phyloP scores from a whole-genome alignment of 2,888 invertebrate genomes.

The Ichneumoninae sp. region DNA sequence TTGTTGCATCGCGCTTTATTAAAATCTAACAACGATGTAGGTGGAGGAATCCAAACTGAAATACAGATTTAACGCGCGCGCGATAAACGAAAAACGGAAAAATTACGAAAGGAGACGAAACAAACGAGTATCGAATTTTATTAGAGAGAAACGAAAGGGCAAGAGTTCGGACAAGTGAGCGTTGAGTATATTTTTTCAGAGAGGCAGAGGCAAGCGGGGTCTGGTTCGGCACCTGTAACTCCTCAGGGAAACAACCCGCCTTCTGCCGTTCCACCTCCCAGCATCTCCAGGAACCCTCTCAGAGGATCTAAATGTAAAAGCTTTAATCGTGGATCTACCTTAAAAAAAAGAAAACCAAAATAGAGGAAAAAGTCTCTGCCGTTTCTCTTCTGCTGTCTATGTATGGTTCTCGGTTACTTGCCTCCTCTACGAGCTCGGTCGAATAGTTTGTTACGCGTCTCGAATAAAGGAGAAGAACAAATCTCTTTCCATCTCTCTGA shows the following conservation, averaged over 20 bases:
- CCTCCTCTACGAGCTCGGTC: slow-evolving; percentile 69
- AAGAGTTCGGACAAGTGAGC: slow-evolving; percentile 73
- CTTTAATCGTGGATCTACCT: slow-evolving; percentile 81
- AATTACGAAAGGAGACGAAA: slow-evolving; percentile 31
- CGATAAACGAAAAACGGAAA: slow-evolving; percentile 2
- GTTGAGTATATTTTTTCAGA: slow-evolving; percentile 85
- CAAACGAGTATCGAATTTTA: not conserved
- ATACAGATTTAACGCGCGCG: slow-evolving; percentile 20
- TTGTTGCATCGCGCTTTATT: slow-evolving; percentile 73
- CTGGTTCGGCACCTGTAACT: slow-evolving; percentile 91
- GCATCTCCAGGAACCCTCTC: slow-evolving; percentile 91
- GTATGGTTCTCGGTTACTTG: slow-evolving; percentile 71
- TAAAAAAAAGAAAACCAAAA: slow-evolving; percentile 14
- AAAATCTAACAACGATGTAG: slow-evolving; percentile 75
- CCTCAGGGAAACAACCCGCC: slow-evolving; percentile 87
- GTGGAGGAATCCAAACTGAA: slow-evolving; percentile 61
- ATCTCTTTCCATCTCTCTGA: slow-evolving; percentile 30
- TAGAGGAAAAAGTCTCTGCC: slow-evolving; percentile 21
- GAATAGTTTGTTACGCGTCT: slow-evolving; percentile 52
- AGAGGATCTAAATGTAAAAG: slow-evolving; percentile 93
- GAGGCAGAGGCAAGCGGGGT: slow-evolving; percentile 87
- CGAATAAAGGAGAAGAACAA: not conserved
- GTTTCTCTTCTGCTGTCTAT: slow-evolving; percentile 57
- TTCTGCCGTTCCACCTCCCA: slow-evolving; percentile 85
- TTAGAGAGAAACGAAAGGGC: slow-evolving; percentile 32